Base-by-base conservation (phyloP, 2,888 invertebrate genomes). In the Griposia aprilina region DNA sequence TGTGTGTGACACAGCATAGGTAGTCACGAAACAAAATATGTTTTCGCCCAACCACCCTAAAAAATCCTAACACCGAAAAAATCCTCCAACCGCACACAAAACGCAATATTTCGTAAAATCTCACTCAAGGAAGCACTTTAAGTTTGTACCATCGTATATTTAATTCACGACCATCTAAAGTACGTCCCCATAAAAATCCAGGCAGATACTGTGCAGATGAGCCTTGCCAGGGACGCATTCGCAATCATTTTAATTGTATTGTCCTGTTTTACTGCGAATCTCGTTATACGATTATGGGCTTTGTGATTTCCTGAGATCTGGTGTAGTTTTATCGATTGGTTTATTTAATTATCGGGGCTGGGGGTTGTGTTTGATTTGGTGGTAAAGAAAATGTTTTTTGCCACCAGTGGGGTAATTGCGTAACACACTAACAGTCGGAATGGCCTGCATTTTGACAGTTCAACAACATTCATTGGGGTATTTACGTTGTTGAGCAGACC, bases 171-270 rank as follows among this genome's bases (percentile, higher is more conserved):
- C 87, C 92, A 90, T 89, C 94, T 94, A 94, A 96, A 95, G 95
- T 94, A 95, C 95, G 95, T 95, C 93, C 93, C 95, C 95, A 96
- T 97, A 97, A 97, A 96, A 97, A 96, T 96, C 96, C 96, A 90
- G 86, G 83, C 92, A 95, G 97, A 97, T 95, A 94, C 95, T 96
- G 96, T 94, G 95, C 97, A 97, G 97, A 97, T 96, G 96, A 96
- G 96, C 90, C 93, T 85, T 81, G 85, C 92, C 95, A 95, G 96
- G 95, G 94, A 88, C 93, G 96, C 92, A 96, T 93, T 96, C 90
- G 91, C 91, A 89, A 85, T 92, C 95, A 95, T 95, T 95, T 94
- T 94, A 94, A 96, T 96, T 95, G 92, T 94, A 94, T 95, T 96
- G 95, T 95, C 93, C 94, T 94, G 92, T 94, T 96, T 96, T 96